Evolutionary conservation across 2,888 invertebrate species (phyloP).

Genomic region (Neocrepidodera transversa): DNA sequence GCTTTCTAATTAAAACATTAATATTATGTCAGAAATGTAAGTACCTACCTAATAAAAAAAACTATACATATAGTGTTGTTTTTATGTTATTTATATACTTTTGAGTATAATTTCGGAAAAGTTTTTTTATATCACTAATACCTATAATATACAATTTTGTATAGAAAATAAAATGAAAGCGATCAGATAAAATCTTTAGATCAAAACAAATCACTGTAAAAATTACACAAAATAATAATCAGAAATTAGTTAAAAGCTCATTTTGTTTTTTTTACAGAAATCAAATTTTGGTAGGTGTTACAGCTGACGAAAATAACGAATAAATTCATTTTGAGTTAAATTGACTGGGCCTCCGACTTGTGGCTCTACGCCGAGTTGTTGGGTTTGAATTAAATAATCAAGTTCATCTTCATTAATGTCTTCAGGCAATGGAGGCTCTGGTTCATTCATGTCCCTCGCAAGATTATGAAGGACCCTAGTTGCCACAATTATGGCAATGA

Average conservation of each 20-base stretch:
- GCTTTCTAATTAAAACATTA: too few species aligned
- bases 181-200: too few species aligned
- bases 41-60: conserved; percentile 7
- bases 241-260: conserved; percentile 4
- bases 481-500: conserved; percentile 20
- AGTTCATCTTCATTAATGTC: conserved; percentile 27
- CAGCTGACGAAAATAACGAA: conserved; percentile 15
- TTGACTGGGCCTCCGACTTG: conserved; percentile 12
- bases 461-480: conserved; percentile 29
- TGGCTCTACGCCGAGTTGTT: conserved; percentile 7
- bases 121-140: too few species aligned
- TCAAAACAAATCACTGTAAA: not conserved
- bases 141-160: too few species aligned
- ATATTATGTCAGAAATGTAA: too few species aligned
- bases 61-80: too few species aligned
- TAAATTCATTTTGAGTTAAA: conserved; percentile 11
- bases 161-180: too few species aligned
- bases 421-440: too few species aligned
- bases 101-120: too few species aligned
- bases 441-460: conserved; percentile 15
- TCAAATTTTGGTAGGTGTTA: conserved; percentile 3
- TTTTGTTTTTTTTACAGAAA: not conserved
- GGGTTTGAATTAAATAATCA: conserved; percentile 25
- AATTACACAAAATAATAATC: not conserved
- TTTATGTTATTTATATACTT: too few species aligned